phyloP scores from a whole-genome alignment of 2,888 invertebrate genomes.

The Coleophora deauratella region DNA sequence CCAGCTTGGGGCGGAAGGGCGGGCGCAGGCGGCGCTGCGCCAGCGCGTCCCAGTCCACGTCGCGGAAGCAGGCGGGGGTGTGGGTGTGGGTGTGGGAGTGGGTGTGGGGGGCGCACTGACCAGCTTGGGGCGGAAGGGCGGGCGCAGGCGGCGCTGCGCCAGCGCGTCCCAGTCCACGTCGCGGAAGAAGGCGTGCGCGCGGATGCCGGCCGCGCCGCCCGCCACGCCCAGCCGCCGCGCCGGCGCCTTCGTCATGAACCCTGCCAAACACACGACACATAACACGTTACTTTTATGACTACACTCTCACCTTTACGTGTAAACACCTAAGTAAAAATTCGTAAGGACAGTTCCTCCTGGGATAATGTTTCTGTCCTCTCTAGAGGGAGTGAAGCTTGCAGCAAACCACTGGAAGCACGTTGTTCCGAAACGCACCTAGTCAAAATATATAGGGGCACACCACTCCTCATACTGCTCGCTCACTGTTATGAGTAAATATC shows the following conservation, averaged over 20 bases:
- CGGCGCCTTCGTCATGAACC: constrained; percentile 99
- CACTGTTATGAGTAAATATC: too few relatives aligned
- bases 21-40: constrained; percentile 93
- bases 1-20: constrained; percentile 98
- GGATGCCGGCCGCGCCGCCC: constrained; percentile 86
- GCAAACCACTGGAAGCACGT: too few relatives aligned
- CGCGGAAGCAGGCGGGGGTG: constrained; percentile 82
- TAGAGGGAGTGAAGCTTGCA: too few relatives aligned
- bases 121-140: constrained; percentile 98
- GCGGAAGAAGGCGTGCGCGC: constrained; percentile 92
- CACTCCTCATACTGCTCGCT: too few relatives aligned
- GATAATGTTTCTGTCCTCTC: too few relatives aligned
- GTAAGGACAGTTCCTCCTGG: too few relatives aligned
- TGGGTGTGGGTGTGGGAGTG: constrained; percentile 90
- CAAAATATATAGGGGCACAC: too few relatives aligned
- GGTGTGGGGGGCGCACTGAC: constrained; percentile 72
- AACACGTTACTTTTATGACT: too few relatives aligned
- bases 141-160: constrained; percentile 91
- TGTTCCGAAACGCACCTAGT: too few relatives aligned
- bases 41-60: constrained; percentile 86
- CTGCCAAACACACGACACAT: constrained; percentile 29
- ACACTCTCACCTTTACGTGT: too few relatives aligned
- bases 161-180: constrained; percentile 98
- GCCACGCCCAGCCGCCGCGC: constrained; percentile 94
- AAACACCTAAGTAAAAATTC: too few relatives aligned